Evolutionary conservation across 1,140 invertebrate genomes (phyloP), one percentile per base, ranked within the genome.

Genomic region (Micrasema longulum): DNA sequence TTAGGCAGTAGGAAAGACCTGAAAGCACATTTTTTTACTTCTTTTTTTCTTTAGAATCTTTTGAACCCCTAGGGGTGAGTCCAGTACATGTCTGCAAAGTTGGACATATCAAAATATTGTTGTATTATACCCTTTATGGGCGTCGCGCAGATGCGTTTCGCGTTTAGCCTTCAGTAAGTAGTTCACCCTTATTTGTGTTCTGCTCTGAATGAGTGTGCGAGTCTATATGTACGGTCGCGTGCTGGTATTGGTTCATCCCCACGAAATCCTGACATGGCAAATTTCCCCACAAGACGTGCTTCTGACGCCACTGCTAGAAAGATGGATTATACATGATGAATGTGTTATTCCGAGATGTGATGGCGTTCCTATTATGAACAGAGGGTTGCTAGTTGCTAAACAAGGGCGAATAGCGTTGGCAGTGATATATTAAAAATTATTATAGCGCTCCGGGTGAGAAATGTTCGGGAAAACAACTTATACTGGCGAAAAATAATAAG

Each of bases 311-410:
- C 55, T 11, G 31, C 2, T n/a, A 7, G 26, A 31, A 60, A 60
- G 55, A 60, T 60, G 55, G 55, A 60, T 60, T 60, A 60, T 60
- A 14, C 35, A 60, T 60, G 55, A 60, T 60, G 55, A 60, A 60
- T 60, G 35, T 36, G 26, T n/a, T 50, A 22, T 10, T 12, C 41
- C 11, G 11, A 45, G 41, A 45, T 14, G 23, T 22, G 23, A 53
- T 18, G 50, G 50, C 50, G 20, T 53, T 23, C 50, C 22, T 7
- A n/a, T 53, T 22, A 53, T 53, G 23, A n/a, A 16, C 11, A 12
- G 41, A 45, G 14, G 14, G 26, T 4, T 31, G 26, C 26, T 31
- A 31, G 26, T 31, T 31, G 26, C 26, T 31, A 31, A n/a, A 22
- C 50, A 53, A 23, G 23, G 50, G 50, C 18, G 50, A 22, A 26